Evolutionary conservation across 2,888 invertebrate species (phyloP).

Genomic region (Atrina japonica): DNA sequence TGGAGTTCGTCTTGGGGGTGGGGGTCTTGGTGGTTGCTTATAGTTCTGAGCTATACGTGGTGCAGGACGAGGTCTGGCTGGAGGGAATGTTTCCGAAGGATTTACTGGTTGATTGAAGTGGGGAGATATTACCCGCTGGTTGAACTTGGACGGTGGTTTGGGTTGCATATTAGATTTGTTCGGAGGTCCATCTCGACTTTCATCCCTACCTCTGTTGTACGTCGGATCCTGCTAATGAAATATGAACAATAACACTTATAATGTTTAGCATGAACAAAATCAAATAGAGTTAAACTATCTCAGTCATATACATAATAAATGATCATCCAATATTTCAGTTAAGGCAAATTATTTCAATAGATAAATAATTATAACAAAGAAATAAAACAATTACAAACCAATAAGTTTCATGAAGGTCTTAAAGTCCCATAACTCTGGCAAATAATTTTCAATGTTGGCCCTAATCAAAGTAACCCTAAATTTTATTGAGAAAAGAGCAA

Average conservation of each 20-base stretch:
- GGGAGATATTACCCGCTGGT: constrained; percentile 39
- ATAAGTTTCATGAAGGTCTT: not conserved
- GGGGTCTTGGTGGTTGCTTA: constrained; percentile 58
- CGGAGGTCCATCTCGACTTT: constrained; percentile 19
- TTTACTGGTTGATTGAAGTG: constrained; percentile 36
- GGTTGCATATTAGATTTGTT: constrained; percentile 41
- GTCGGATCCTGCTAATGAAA: constrained; percentile 8
- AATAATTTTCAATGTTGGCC: no score
- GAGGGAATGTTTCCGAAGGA: constrained; percentile 52
- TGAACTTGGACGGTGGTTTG: constrained; percentile 39
- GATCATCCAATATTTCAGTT: no score
- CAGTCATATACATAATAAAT: not conserved
- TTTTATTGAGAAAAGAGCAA: no score
- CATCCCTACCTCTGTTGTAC: constrained; percentile 13
- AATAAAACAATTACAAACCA: not conserved
- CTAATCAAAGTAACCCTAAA: no score
- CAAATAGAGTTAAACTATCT: not conserved
- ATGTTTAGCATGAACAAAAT: no score
- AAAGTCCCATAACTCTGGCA: no score
- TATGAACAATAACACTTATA: no score
- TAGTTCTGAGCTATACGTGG: constrained; percentile 37
- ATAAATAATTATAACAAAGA: not conserved
- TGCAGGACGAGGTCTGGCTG: constrained; percentile 56
- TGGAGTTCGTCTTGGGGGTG: constrained; percentile 60
- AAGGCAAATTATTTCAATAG: not conserved